Conservation (phyloP, 2,797 vertebrate species). For the Oreortyx pictus region DNA sequence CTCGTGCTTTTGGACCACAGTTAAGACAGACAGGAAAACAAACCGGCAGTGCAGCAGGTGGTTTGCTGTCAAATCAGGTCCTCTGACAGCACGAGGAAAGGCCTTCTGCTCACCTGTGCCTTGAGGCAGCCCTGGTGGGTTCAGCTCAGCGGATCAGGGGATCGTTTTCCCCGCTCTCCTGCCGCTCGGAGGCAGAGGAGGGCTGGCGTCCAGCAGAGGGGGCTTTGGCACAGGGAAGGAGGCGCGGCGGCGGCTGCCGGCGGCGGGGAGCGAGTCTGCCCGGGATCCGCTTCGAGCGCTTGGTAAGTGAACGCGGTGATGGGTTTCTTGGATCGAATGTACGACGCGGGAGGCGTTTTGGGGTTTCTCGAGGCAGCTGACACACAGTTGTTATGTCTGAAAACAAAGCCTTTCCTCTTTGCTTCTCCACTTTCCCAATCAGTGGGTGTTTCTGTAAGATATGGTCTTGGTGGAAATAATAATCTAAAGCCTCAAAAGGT, state of each 20-base stretch:
- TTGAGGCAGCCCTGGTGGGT: no score
- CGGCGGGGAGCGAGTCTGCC: not conserved
- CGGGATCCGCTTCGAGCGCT: not conserved
- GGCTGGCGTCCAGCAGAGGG: not conserved
- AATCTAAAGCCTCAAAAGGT: not conserved
- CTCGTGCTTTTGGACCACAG: not conserved
- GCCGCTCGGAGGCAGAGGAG: fast-evolving
- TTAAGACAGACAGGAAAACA: not conserved
- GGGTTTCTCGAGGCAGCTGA: not conserved
- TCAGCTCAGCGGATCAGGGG: not conserved
- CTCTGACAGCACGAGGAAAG: not conserved
- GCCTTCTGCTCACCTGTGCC: not conserved
- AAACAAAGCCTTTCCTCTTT: not conserved
- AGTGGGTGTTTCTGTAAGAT: not conserved
- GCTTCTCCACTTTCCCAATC: not conserved
- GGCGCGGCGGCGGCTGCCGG: fast-evolving
- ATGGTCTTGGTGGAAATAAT: not conserved
- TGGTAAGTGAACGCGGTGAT: fast-evolving
- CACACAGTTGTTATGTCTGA: not conserved
- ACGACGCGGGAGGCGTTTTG: not conserved
- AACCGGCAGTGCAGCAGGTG: not conserved
- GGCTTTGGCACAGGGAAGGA: not conserved
- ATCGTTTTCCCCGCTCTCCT: fast-evolving
- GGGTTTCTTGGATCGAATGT: not conserved
- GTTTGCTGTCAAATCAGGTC: not conserved